A percentile compares a stretch with the other conserved stretches of the same genome.
Evolutionary conservation across 2,888 invertebrate species (phyloP).

Genomic region (Galerucella pusilla): DNA sequence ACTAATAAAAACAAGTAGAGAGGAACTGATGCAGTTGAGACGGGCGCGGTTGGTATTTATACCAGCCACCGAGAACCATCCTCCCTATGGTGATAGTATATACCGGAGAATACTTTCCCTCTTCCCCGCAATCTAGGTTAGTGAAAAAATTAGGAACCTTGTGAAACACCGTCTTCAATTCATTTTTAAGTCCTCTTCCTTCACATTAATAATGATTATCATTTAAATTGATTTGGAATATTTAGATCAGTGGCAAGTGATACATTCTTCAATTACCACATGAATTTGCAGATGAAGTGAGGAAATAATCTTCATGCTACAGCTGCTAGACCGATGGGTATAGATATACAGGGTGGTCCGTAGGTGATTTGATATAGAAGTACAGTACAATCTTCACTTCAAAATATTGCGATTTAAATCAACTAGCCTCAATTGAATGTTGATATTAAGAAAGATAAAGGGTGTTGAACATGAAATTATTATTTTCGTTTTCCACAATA

Average conservation of each 20-base stretch:
- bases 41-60: constrained; percentile 54
- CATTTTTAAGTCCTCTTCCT: constrained; percentile 21
- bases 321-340: background rate
- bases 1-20: constrained; percentile 46
- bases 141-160: constrained; percentile 36
- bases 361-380: no score
- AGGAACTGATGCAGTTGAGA: constrained; percentile 52
- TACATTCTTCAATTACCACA: background rate
- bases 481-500: no score
- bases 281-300: background rate
- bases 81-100: constrained; percentile 54
- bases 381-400: no score
- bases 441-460: no score
- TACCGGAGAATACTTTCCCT: constrained; percentile 50
- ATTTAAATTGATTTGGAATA: background rate
- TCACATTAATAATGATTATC: background rate
- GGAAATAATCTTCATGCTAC: background rate
- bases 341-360: no score
- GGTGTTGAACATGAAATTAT: no score
- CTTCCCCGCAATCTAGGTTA: constrained; percentile 46
- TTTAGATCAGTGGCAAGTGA: background rate
- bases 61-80: constrained; percentile 45
- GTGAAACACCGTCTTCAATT: constrained; percentile 19
- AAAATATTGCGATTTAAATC: no score
- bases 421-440: no score